phyloP scores from a whole-genome alignment of 1,140 invertebrate genomes.

The Mycetomoellerius zeteki region DNA sequence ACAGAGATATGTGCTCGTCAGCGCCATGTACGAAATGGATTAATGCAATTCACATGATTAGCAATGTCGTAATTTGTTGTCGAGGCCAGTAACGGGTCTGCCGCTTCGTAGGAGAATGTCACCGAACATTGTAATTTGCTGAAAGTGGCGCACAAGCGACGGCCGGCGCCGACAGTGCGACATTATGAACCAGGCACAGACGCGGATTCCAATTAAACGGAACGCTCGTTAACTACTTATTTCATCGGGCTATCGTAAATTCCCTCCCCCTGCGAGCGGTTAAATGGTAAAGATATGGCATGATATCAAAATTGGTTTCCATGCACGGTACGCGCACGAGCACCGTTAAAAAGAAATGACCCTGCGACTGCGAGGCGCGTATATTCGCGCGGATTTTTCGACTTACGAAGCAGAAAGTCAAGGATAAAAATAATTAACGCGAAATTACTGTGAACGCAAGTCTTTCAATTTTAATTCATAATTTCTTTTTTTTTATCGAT shows the following conservation, averaged over 20 bases:
- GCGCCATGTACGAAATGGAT: slow-evolving; percentile 17
- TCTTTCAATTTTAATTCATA: not conserved
- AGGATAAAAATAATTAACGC: not conserved
- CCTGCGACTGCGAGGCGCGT: not conserved
- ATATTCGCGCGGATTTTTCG: not conserved
- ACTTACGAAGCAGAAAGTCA: not conserved
- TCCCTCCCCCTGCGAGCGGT: not conserved
- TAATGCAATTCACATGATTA: slow-evolving; percentile 58
- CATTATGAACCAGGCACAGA: slow-evolving; percentile 32
- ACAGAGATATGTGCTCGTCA: not conserved
- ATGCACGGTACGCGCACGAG: not conserved
- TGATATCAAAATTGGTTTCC: slow-evolving; percentile 49
- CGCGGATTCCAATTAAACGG: slow-evolving; percentile 71
- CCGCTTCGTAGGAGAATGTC: slow-evolving; percentile 58
- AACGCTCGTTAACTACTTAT: slow-evolving; percentile 57
- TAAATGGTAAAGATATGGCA: slow-evolving; percentile 33
- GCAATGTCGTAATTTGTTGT: slow-evolving; percentile 59
- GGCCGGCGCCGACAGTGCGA: slow-evolving; percentile 36
- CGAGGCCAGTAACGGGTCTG: slow-evolving; percentile 33
- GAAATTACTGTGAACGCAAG: not conserved
- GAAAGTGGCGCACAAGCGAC: slow-evolving; percentile 56
- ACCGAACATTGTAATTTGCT: slow-evolving; percentile 67
- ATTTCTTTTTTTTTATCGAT: not conserved
- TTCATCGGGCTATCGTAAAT: slow-evolving; percentile 36
- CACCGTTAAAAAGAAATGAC: slow-evolving; percentile 19